Conservation (phyloP, 2,113 vertebrate genomes). For the Theristicus caerulescens region DNA sequence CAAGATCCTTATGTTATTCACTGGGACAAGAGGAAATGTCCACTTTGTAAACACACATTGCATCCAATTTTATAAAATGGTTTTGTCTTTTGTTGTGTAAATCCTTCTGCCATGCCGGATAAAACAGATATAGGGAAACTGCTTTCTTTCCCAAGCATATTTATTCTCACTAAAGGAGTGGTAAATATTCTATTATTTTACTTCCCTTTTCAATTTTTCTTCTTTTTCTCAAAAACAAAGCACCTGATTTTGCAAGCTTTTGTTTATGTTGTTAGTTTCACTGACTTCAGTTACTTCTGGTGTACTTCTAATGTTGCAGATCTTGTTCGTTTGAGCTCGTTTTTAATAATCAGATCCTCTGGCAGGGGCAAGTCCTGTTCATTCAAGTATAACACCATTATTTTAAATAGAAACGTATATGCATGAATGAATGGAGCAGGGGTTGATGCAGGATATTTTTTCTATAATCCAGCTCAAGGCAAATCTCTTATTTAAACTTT, state of each 20-base stretch:
- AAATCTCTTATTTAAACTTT: neutral
- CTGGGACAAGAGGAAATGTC: slow-evolving; percentile 48
- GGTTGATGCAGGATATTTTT: neutral
- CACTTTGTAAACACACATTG: slow-evolving; percentile 44
- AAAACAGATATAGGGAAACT: neutral
- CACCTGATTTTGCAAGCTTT: neutral
- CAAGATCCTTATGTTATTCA: slow-evolving; percentile 41
- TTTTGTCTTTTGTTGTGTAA: slow-evolving; percentile 48
- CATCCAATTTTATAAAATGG: slow-evolving; percentile 32
- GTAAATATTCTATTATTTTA: neutral
- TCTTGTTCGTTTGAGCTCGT: neutral
- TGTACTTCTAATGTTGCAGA: neutral
- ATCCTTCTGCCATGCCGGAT: neutral
- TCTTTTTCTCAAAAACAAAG: neutral
- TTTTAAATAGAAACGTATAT: neutral
- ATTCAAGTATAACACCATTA: neutral
- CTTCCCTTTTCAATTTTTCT: neutral
- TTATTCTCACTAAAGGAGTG: neutral
- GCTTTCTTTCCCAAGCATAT: neutral
- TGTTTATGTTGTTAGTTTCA: neutral
- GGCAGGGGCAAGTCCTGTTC: neutral
- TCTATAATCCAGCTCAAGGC: neutral
- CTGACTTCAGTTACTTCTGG: neutral
- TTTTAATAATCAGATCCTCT: slow-evolving; percentile 10
- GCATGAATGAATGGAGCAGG: neutral